Evolutionary conservation across 2,113 vertebrate genomes (phyloP), one percentile per base, ranked within the genome.

Genomic region (Syngnathoides biaculeatus): DNA sequence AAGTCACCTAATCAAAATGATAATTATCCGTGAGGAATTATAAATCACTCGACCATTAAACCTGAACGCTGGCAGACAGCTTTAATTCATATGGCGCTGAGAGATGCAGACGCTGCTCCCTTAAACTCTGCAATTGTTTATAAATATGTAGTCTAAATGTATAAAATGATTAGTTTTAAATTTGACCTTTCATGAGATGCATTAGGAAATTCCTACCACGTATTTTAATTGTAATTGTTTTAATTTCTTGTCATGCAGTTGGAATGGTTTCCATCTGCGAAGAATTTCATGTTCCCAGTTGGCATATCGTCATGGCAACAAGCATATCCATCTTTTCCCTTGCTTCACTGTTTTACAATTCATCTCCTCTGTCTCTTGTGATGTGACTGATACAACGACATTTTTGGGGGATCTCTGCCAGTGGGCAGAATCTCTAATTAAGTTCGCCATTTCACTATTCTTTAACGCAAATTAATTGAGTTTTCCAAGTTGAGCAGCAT

Each of bases 251-350:
- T 64, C 30, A 40, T 63, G 68, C 68, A 72, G 63, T 67, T 56
- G 50, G 56, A 73, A 67, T 70, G 81, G 40, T 63, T 57, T 73
- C 68, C 58, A 64, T 82, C 58, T 60, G 24, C 71, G 50, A 64
- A 67, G 69, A 24, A 73, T 58, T 70, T 64, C 58, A 50, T 77
- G 58, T 72, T 75, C 77, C 74, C 50, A 69, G 76, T 83, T 59
- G 68, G 78, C 74, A 80, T 59, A 84, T 85, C 79, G 86, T 87
- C 88, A 86, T 86, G 79, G 85, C 71, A 86, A 87, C 86, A 80
- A 43, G 75, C 79, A 67, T 79, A 75, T 85, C 1, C 62, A 68
- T 73, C 73, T 79, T 71, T 73, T 71, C 62, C 38, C 65, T 56
- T 64, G 67, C 65, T 75, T 27, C 50, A 22, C 61, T 35, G 45